Conservation (phyloP, 2,888 invertebrate genomes). For the Morpho achilles region DNA sequence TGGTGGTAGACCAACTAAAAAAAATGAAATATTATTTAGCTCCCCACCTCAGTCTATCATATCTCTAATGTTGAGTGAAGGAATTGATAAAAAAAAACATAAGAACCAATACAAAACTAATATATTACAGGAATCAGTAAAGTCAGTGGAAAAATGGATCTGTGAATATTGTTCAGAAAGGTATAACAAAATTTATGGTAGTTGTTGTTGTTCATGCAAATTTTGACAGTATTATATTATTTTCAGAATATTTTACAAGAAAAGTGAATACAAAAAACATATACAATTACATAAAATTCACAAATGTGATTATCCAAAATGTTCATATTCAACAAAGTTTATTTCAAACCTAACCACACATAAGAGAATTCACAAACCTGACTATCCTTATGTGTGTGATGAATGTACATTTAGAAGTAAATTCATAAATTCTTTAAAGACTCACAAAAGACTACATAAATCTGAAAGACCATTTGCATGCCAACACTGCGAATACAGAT, state of each 20-base stretch:
- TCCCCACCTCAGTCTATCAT: constrained; percentile 58
- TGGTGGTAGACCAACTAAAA: constrained; percentile 48
- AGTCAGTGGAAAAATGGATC: constrained; percentile 7
- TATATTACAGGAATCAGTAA: constrained; percentile 6
- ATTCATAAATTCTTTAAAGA: constrained; percentile 67
- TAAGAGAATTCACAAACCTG: constrained; percentile 61
- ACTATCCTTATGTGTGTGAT: constrained; percentile 69
- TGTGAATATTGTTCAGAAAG: constrained; percentile 13
- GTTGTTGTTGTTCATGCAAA: background rate
- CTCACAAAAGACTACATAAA: constrained; percentile 64
- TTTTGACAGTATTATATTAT: constrained; percentile 10
- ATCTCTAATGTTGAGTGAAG: constrained; percentile 46
- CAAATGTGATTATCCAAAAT: constrained; percentile 68
- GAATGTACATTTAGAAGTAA: constrained; percentile 67
- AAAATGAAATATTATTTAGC: constrained; percentile 44
- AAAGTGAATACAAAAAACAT: constrained; percentile 61
- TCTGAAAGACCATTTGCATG: constrained; percentile 62
- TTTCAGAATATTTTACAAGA: constrained; percentile 50
- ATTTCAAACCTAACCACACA: constrained; percentile 70
- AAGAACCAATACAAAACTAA: constrained; percentile 23
- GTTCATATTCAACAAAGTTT: constrained; percentile 74
- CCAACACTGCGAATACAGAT: constrained; percentile 56
- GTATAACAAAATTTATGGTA: constrained; percentile 7
- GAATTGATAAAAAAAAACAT: constrained; percentile 23
- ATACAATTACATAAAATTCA: constrained; percentile 53